These are phyloP conservation scores for Epinephelus cyanopodus DNA, from an alignment of 2,113 vertebrate genomes.

Conservation along the genomic window DNA sequence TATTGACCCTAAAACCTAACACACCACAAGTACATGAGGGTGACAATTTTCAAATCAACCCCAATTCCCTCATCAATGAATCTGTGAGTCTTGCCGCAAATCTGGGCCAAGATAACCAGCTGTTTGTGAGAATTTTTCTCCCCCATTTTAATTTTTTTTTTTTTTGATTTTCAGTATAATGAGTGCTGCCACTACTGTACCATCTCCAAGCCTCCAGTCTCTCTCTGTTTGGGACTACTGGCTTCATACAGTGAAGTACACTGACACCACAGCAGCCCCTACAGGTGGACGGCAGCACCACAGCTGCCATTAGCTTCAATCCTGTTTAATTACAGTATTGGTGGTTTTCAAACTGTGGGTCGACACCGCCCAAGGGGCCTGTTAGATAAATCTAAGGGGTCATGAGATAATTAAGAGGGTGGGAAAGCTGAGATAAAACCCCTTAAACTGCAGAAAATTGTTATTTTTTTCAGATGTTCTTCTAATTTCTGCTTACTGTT, in stretches of 20 bases:
- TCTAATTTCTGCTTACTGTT: background rate
- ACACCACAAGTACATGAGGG: background rate
- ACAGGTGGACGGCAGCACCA: slow-evolving; percentile 38
- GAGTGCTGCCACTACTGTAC: slow-evolving; percentile 59
- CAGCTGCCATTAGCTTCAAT: background rate
- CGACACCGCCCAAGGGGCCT: background rate
- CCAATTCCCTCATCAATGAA: slow-evolving; percentile 22
- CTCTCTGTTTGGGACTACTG: slow-evolving; percentile 22
- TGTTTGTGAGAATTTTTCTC: slow-evolving; percentile 35
- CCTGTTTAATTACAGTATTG: slow-evolving; percentile 42
- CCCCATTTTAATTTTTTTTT: slow-evolving; percentile 32
- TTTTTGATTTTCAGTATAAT: slow-evolving; percentile 60
- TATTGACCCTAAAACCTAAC: slow-evolving; percentile 50
- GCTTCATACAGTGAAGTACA: background rate
- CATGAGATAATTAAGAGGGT: slow-evolving; percentile 24
- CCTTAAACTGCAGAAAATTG: background rate
- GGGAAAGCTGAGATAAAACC: background rate
- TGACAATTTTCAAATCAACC: slow-evolving; percentile 46
- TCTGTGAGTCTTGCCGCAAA: slow-evolving; percentile 46
- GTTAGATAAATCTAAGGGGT: slow-evolving; percentile 16
- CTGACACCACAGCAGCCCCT: slow-evolving; percentile 76
- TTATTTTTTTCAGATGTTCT: background rate
- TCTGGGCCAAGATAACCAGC: slow-evolving; percentile 63
- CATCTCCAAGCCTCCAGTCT: slow-evolving; percentile 28
- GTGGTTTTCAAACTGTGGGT: slow-evolving; percentile 2